A percentile compares a stretch with the other conserved stretches of the same genome.
phyloP scores from a whole-genome alignment of 2,797 vertebrate species.

The Coregonus ussuriensis region DNA sequence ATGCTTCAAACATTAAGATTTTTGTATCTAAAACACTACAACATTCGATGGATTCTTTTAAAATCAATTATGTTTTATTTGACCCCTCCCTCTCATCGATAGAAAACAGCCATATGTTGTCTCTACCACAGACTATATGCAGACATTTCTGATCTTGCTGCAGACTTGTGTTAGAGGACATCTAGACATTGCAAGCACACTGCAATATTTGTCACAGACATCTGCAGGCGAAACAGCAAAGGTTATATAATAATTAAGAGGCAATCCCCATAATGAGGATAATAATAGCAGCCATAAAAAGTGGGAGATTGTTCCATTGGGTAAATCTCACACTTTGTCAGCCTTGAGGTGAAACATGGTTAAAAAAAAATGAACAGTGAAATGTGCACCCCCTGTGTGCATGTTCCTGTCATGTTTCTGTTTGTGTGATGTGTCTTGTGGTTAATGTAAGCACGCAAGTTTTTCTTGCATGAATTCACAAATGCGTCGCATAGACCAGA shows the following conservation, averaged over 20 bases:
- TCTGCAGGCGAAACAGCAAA: slow-evolving; percentile 20
- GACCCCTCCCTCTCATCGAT: not conserved
- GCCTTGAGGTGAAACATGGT: not conserved
- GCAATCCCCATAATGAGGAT: slow-evolving; percentile 30
- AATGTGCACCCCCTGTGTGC: not conserved
- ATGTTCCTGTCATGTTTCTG: not conserved
- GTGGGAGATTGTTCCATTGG: slow-evolving; percentile 18
- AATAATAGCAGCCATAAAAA: slow-evolving; percentile 23
- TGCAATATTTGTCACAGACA: not conserved
- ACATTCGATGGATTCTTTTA: no score
- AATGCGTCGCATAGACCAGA: not conserved
- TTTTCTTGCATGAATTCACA: not conserved
- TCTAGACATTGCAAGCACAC: slow-evolving; percentile 9
- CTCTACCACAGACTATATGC: not conserved
- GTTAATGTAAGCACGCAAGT: not conserved
- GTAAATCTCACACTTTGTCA: slow-evolving; percentile 6
- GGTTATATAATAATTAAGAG: slow-evolving; percentile 3
- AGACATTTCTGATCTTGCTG: not conserved
- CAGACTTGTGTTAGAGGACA: not conserved
- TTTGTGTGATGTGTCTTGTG: not conserved
- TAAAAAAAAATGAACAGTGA: not conserved
- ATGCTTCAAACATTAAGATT: not conserved
- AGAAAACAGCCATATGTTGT: not conserved
- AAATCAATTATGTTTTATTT: not conserved
- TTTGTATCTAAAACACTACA: no score